Base-by-base conservation (phyloP, 2,888 invertebrate genomes). In the Nomada fabriciana region DNA sequence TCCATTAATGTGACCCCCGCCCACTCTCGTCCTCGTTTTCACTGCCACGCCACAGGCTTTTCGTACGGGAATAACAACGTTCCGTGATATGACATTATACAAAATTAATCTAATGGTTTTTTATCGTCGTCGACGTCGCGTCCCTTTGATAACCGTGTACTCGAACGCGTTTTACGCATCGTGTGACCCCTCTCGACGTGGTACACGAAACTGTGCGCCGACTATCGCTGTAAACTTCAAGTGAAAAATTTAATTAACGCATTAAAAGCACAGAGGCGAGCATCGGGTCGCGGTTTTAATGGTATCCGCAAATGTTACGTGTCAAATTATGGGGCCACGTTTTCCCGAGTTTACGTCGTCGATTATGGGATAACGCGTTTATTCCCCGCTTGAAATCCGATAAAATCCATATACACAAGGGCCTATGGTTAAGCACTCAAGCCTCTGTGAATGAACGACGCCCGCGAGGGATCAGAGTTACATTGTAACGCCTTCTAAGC, bases 231-330 rank as follows among this genome's bases (percentile, higher is more conserved):
- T 29, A 53, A 63, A 73, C 73, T 63, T 23, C 42, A 42, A 57
- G 72, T 47, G 80, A 79, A 73, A 79, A 79, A 68, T 80, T 79
- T 79, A 80, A 82, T 82, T 80, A 82, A 82, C 65, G 75, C 75
- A 75, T 75, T 25, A 60, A 67, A 57, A 80, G 68, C 68, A 15
- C 36, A 23, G 20, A 3, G 25, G 4, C 18, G 57, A 18, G 42
- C 50, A 69, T 80, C 70, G 80, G 20, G 23, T 18, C 53, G 79
- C 13, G 76, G 75, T 57, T 74, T 70, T 67, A 80, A 82, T 67
- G 70, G 81, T 52, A 52, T n/a, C 73, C 80, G 79, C 73, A 68
- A 80, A 73, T 80, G 79, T 82, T 82, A 75, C 70, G 69, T 61
- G 80, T 80, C 81, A 70, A 82, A 82, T 82, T 82, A 82, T 65